Conservation (phyloP, 2,113 vertebrate genomes). For the Anas platyrhynchos region DNA sequence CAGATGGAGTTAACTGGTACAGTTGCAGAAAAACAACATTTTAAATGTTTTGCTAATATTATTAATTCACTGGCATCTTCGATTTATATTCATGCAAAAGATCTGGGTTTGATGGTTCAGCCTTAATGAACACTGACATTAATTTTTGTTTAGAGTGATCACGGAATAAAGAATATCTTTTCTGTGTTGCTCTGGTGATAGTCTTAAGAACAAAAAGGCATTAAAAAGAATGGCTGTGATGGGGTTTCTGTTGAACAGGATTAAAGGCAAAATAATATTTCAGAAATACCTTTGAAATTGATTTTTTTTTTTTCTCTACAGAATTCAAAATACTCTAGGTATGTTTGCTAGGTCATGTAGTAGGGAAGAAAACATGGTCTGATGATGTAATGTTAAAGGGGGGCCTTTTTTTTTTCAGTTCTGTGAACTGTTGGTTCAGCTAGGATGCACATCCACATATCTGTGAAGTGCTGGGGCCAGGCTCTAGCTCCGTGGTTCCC, state of each 20-base stretch:
- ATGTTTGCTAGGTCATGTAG: not conserved
- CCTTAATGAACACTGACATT: not conserved
- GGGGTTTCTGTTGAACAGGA: not conserved
- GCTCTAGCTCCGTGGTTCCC: not conserved
- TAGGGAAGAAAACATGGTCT: not conserved
- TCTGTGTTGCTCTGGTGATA: not conserved
- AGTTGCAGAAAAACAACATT: not conserved
- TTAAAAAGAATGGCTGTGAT: not conserved
- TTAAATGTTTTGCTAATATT: not conserved
- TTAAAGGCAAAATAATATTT: not conserved
- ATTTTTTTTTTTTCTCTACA: not conserved
- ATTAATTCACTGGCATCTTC: not conserved
- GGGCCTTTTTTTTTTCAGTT: not conserved
- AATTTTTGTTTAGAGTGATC: not conserved
- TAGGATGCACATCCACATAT: not conserved
- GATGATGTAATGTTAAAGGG: not conserved
- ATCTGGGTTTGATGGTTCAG: not conserved
- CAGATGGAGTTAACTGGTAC: not conserved
- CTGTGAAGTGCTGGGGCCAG: not conserved
- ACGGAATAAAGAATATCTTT: not conserved
- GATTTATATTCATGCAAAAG: not conserved
- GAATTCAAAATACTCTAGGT: not conserved
- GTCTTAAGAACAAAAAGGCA: not conserved
- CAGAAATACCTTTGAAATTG: not conserved
- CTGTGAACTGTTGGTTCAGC: not conserved